Conservation (phyloP, 1,140 invertebrate species). For the Pentalonia nigronervosa region DNA sequence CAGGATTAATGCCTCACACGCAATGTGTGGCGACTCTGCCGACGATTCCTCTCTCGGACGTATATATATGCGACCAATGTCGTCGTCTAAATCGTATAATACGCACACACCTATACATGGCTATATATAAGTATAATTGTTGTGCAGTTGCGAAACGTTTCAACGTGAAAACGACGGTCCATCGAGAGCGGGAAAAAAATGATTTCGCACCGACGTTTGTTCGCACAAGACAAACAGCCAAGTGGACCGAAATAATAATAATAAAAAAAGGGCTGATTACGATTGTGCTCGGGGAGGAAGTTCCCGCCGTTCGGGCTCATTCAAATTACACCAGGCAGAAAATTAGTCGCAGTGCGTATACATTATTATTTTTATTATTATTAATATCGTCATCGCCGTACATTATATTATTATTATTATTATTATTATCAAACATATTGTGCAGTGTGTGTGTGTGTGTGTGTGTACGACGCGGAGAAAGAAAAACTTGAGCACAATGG, state of each 20-base stretch:
- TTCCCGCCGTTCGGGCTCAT: neutral
- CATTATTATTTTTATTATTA: constrained; percentile 29
- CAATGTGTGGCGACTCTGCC: neutral
- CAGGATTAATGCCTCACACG: constrained; percentile 39
- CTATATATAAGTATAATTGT: neutral
- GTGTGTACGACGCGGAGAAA: neutral
- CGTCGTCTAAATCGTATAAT: neutral
- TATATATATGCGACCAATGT: neutral
- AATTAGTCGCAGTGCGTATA: constrained; percentile 18
- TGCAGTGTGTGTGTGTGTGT: constrained; percentile 5
- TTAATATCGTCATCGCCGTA: neutral
- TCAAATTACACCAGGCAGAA: constrained; percentile 55
- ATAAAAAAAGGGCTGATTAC: constrained; percentile 22
- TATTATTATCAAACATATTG: neutral
- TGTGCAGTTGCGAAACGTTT: neutral
- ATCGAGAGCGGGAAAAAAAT: neutral
- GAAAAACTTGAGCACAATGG: constrained; percentile 36
- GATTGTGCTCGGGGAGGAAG: neutral
- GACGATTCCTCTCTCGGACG: neutral
- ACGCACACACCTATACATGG: neutral
- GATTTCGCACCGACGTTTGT: neutral
- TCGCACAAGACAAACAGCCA: neutral
- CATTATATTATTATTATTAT: constrained; percentile 15
- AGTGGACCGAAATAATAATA: neutral
- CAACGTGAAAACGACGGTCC: neutral